phyloP scores from a whole-genome alignment of 2,888 invertebrate genomes.

The Yponomeuta cagnagella region DNA sequence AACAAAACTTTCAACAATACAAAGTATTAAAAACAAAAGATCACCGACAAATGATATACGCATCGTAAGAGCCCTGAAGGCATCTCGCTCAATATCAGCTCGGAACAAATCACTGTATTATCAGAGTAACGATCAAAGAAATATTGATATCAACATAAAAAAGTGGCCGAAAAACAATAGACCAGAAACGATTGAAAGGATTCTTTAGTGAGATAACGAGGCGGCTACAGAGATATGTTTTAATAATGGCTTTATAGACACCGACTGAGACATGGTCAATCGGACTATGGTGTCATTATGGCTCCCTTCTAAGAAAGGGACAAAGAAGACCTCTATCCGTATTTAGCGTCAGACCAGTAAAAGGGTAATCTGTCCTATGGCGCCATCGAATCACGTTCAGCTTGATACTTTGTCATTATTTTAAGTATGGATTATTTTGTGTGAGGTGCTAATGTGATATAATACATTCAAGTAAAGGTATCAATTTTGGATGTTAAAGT shows the following conservation, averaged over 20 bases:
- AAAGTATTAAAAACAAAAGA: constrained; percentile 44
- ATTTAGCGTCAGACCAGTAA: constrained; percentile 10
- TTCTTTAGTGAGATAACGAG: constrained; percentile 63
- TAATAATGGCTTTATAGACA: constrained; percentile 67
- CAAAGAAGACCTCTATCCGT: not conserved
- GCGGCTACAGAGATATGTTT: constrained; percentile 57
- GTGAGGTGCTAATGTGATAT: constrained; percentile 19
- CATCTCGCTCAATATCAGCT: constrained; percentile 60
- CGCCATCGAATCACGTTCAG: constrained; percentile 23
- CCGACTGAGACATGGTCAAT: constrained; percentile 27
- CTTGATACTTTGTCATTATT: constrained; percentile 20
- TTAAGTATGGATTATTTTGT: constrained; percentile 16
- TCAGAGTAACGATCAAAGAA: constrained; percentile 68
- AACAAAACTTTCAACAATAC: not conserved
- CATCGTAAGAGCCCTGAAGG: constrained; percentile 56
- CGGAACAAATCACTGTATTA: constrained; percentile 72
- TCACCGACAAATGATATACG: constrained; percentile 68
- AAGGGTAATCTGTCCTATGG: constrained; percentile 19
- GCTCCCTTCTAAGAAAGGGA: constrained; percentile 16
- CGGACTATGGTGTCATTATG: constrained; percentile 38
- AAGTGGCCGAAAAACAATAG: constrained; percentile 72
- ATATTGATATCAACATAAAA: constrained; percentile 71
- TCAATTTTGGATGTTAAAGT: not conserved
- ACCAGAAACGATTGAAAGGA: constrained; percentile 70
- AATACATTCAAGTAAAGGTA: constrained; percentile 2